Conservation (phyloP, 2,113 vertebrate genomes). For the Xenopus borealis region DNA sequence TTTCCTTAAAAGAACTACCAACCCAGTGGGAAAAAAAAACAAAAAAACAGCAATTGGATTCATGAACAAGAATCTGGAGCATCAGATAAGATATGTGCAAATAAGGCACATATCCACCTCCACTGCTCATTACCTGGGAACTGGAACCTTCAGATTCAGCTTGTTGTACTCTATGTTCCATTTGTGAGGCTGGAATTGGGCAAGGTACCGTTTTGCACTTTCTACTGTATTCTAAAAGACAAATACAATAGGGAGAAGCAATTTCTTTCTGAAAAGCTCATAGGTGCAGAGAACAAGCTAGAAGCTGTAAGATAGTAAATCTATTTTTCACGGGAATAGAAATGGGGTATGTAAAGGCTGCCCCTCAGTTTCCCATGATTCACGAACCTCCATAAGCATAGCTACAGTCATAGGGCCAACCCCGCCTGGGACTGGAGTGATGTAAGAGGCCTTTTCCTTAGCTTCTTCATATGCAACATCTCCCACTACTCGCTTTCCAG, state of each 20-base stretch:
- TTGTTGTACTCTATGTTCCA: slow-evolving; percentile 82
- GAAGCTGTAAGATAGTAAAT: too few relatives aligned
- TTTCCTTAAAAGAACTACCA: too few relatives aligned
- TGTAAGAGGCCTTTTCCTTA: slow-evolving; percentile 83
- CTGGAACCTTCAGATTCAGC: slow-evolving; percentile 75
- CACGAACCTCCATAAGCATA: slow-evolving; percentile 91
- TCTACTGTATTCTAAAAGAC: slow-evolving; percentile 85
- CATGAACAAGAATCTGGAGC: too few relatives aligned
- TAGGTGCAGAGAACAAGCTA: too few relatives aligned
- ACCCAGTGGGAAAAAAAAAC: too few relatives aligned
- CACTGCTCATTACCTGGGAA: slow-evolving; percentile 78
- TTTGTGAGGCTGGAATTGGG: slow-evolving; percentile 75
- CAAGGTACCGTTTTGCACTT: slow-evolving; percentile 82
- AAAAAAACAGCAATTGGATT: too few relatives aligned
- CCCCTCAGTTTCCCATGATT: background rate
- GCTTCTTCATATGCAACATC: slow-evolving; percentile 83
- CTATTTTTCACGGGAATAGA: too few relatives aligned
- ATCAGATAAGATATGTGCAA: too few relatives aligned
- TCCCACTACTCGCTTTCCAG: slow-evolving; percentile 85
- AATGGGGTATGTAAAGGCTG: too few relatives aligned
- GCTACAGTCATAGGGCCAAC: slow-evolving; percentile 98
- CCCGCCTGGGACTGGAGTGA: slow-evolving; percentile 94
- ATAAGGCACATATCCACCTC: too few relatives aligned
- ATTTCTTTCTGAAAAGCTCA: too few relatives aligned
- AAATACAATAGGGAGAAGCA: too few relatives aligned